These are phyloP conservation scores for Cyanoderma ruficeps DNA, from an alignment of 2,113 vertebrate species.

Conservation along the genomic window DNA sequence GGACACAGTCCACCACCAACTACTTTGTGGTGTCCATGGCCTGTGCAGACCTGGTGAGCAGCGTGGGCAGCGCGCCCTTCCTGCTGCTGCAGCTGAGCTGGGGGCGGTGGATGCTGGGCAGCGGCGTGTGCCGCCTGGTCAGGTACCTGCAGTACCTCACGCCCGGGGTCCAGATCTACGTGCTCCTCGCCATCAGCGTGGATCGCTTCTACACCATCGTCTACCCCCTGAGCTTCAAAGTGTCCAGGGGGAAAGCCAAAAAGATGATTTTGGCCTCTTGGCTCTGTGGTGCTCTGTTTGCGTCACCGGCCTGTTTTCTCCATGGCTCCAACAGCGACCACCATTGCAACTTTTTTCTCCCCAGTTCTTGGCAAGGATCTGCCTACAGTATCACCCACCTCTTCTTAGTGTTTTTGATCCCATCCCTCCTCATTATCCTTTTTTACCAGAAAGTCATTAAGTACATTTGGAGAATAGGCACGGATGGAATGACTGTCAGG, in stretches of 20 bases:
- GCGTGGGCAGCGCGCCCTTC: slow-evolving; percentile 80
- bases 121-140: slow-evolving; percentile 75
- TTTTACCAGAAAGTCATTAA: slow-evolving; percentile 92
- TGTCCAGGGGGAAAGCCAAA: slow-evolving; percentile 92
- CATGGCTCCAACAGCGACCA: slow-evolving; percentile 66
- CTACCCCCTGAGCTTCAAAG: slow-evolving; percentile 94
- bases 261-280: slow-evolving; percentile 90
- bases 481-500: slow-evolving; percentile 84
- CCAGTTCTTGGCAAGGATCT: slow-evolving; percentile 80
- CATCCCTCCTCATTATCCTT: slow-evolving; percentile 77
- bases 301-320: slow-evolving; percentile 84
- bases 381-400: slow-evolving; percentile 78
- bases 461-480: slow-evolving; percentile 92
- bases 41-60: slow-evolving; percentile 87
- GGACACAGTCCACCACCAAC: slow-evolving; percentile 92
- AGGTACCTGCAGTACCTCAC: slow-evolving; percentile 88
- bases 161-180: slow-evolving; percentile 86
- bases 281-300: slow-evolving; percentile 79
- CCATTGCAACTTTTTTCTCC: slow-evolving; percentile 88
- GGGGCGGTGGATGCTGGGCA: slow-evolving; percentile 82
- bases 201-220: slow-evolving; percentile 93
- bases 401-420: slow-evolving; percentile 81
- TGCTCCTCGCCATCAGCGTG: slow-evolving; percentile 88
- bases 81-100: slow-evolving; percentile 82
- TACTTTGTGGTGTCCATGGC: slow-evolving; percentile 95